Evolutionary conservation across 2,113 vertebrate genomes (phyloP).

Genomic region (Dicaeum eximium): DNA sequence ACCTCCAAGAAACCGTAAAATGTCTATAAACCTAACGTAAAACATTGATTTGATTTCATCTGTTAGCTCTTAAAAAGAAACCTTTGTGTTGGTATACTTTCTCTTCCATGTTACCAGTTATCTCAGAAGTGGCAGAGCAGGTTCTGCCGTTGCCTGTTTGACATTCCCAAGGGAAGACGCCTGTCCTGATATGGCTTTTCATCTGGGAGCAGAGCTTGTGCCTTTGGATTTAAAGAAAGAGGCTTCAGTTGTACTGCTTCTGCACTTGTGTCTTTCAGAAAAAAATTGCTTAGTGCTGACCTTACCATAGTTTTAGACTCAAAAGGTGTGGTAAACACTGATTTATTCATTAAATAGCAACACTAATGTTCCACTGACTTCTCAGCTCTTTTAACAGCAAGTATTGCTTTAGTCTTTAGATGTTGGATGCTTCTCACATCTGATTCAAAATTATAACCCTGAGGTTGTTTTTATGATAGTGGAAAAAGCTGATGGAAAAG

Average conservation of each 20-base stretch:
- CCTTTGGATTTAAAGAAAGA: not conserved
- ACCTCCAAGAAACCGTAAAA: not conserved
- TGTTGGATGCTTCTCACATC: not conserved
- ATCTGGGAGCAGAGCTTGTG: not conserved
- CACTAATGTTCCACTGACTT: not conserved
- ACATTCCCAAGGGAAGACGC: not conserved
- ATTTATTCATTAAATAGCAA: not conserved
- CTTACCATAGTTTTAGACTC: not conserved
- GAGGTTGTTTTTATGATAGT: not conserved
- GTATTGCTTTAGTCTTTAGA: not conserved
- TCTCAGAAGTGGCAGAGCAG: not conserved
- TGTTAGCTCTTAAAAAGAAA: not conserved
- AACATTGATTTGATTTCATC: not conserved
- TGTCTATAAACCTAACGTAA: rapidly evolving
- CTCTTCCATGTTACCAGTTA: not conserved
- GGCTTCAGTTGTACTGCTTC: not conserved
- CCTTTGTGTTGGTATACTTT: not conserved
- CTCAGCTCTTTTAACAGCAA: not conserved
- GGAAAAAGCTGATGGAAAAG: not conserved
- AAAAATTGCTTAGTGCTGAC: not conserved
- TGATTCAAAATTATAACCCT: not conserved
- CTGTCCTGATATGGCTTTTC: not conserved
- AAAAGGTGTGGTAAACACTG: not conserved
- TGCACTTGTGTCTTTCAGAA: not conserved
- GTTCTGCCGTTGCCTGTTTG: not conserved